Conservation (phyloP, 2,113 vertebrate species). For the Passer montanus region DNA sequence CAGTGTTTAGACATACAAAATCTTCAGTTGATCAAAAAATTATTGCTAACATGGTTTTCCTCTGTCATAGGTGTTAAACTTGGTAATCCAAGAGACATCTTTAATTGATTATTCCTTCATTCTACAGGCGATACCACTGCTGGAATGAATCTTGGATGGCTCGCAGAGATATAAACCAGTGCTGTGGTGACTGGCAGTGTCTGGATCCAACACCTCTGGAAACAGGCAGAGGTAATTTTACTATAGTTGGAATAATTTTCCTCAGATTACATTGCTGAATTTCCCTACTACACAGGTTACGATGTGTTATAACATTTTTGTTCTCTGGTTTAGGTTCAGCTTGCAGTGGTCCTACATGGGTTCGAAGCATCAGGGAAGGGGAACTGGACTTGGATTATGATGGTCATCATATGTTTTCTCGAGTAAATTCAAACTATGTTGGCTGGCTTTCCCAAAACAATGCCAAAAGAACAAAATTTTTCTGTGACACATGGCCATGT, state of each 20-base stretch:
- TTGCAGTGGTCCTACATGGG: constrained; percentile 65
- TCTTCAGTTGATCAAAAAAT: neutral
- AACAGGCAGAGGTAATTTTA: constrained; percentile 33
- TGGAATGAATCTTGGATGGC: constrained; percentile 65
- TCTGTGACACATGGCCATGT: constrained; percentile 35
- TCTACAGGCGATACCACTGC: constrained; percentile 44
- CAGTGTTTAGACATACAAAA: neutral
- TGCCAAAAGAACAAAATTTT: constrained; percentile 44
- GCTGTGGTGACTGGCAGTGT: constrained; percentile 58
- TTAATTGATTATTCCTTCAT: neutral
- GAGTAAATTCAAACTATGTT: constrained; percentile 46
- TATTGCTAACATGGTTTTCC: neutral
- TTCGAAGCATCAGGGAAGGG: constrained; percentile 68
- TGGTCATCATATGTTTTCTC: constrained; percentile 57
- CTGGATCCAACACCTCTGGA: constrained; percentile 63
- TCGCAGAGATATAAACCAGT: constrained; percentile 53
- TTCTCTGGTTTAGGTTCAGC: constrained; percentile 29
- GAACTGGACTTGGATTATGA: constrained; percentile 67
- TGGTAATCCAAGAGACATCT: neutral
- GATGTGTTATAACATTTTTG: neutral
- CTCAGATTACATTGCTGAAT: neutral
- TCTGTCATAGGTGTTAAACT: neutral
- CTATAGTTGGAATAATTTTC: neutral
- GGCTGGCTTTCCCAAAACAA: constrained; percentile 60
- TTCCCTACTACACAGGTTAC: neutral